Conservation (phyloP, 1,140 invertebrate species). For the Tetragnatha versicolor region DNA sequence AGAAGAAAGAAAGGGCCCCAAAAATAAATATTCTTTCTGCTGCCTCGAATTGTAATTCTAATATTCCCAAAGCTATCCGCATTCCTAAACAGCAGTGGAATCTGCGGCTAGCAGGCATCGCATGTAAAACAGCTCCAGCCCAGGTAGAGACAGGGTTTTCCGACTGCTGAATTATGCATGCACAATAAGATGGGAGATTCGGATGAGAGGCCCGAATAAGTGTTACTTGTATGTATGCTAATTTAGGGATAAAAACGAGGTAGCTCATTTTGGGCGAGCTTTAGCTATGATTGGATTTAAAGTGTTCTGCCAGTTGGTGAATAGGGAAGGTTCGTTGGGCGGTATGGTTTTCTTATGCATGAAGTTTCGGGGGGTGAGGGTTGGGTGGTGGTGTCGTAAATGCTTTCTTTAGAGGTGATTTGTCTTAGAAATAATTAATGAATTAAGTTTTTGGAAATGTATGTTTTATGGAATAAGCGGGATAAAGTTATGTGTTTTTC, state of each 20-base stretch:
- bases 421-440: no score
- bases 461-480: no score
- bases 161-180: conserved; percentile 40
- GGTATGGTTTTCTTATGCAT: neutral
- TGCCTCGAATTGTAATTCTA: conserved; percentile 36
- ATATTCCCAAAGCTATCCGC: conserved; percentile 18
- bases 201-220: conserved; percentile 30
- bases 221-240: conserved; percentile 51
- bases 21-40: conserved; percentile 39
- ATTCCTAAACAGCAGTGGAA: conserved; percentile 15
- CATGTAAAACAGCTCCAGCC: conserved; percentile 31
- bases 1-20: no score
- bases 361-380: no score
- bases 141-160: conserved; percentile 28
- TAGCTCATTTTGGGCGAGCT: conserved; percentile 35
- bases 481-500: no score
- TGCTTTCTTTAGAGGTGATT: no score
- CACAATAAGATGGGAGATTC: conserved; percentile 20
- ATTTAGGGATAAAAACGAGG: conserved; percentile 44
- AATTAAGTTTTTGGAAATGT: no score
- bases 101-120: neutral
- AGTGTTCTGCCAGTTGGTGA: conserved; percentile 14
- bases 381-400: no score
- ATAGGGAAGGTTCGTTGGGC: neutral
- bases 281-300: conserved; percentile 45